A percentile compares a stretch with the other conserved stretches of the same genome.
These are phyloP conservation scores for Sitta carolinensis DNA, from an alignment of 2,797 vertebrate species.

Conservation along the genomic window DNA sequence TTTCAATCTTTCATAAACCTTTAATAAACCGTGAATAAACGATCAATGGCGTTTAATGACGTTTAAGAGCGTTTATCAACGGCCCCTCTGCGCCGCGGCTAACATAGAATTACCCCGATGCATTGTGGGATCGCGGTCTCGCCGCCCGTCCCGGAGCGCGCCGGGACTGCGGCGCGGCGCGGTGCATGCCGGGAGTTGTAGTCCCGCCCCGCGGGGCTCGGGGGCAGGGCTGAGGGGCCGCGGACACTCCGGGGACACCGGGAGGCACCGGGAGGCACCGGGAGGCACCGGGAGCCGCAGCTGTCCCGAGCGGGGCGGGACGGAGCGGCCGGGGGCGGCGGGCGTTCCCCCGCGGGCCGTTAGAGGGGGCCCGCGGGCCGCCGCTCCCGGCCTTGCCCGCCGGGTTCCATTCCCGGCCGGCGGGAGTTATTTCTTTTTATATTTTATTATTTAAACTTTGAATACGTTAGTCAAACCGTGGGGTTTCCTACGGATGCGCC, in stretches of 20 bases:
- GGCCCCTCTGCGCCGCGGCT: not conserved
- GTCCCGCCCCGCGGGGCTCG: not conserved
- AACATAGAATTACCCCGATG: rapidly evolving
- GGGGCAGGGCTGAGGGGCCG: not conserved
- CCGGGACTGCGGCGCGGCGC: not conserved
- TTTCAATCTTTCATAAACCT: no score
- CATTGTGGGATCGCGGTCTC: not conserved
- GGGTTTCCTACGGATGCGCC: not conserved
- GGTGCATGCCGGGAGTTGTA: not conserved
- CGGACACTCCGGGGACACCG: not conserved
- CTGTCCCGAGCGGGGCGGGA: not conserved
- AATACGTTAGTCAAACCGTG: rapidly evolving
- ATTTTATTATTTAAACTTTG: not conserved
- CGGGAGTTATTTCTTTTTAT: rapidly evolving
- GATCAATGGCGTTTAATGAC: not conserved
- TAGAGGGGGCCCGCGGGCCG: not conserved
- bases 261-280: not conserved
- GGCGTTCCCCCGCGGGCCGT: not conserved
- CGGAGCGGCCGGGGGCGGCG: not conserved
- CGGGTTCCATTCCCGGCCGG: rapidly evolving
- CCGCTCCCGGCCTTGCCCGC: rapidly evolving
- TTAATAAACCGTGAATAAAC: no score
- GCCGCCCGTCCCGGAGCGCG: not conserved
- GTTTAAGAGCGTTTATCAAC: not conserved
- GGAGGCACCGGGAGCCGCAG: no score